These are phyloP conservation scores for Andrena bucephala DNA, from an alignment of 2,888 invertebrate genomes.

Conservation along the genomic window DNA sequence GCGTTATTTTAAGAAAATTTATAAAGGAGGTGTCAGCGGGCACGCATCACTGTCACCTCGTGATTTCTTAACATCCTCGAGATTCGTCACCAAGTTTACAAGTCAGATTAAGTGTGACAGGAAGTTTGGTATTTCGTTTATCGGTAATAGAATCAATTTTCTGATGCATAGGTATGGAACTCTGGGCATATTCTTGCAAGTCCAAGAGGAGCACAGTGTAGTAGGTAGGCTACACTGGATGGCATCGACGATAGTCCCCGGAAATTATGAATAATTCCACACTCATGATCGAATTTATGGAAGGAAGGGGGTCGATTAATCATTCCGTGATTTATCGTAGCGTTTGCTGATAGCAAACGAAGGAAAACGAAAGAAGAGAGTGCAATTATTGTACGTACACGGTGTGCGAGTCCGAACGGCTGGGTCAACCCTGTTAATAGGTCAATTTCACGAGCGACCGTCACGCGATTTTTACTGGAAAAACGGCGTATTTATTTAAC, in stretches of 20 bases:
- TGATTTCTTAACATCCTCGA: not conserved
- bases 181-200: no score
- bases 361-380: slow-evolving; percentile 3
- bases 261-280: not conserved
- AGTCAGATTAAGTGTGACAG: not conserved
- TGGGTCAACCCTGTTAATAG: slow-evolving; percentile 65
- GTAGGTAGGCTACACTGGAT: no score
- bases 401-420: slow-evolving; percentile 24
- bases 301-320: slow-evolving; percentile 2
- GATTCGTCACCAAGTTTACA: not conserved
- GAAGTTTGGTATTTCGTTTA: no score
- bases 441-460: slow-evolving; percentile 56
- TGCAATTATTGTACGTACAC: slow-evolving; percentile 38
- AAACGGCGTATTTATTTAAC: slow-evolving; percentile 57
- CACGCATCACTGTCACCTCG: not conserved
- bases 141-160: no score
- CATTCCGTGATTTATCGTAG: not conserved
- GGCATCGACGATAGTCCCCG: not conserved
- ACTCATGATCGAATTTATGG: not conserved
- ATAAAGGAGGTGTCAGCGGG: not conserved
- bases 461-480: slow-evolving; percentile 59
- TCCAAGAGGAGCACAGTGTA: no score
- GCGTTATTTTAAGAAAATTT: not conserved
- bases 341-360: not conserved
- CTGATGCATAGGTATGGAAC: no score